Evolutionary conservation across 2,888 invertebrate species (phyloP), one percentile per base, ranked within the genome.

Genomic region (Margaritifera margaritifera): DNA sequence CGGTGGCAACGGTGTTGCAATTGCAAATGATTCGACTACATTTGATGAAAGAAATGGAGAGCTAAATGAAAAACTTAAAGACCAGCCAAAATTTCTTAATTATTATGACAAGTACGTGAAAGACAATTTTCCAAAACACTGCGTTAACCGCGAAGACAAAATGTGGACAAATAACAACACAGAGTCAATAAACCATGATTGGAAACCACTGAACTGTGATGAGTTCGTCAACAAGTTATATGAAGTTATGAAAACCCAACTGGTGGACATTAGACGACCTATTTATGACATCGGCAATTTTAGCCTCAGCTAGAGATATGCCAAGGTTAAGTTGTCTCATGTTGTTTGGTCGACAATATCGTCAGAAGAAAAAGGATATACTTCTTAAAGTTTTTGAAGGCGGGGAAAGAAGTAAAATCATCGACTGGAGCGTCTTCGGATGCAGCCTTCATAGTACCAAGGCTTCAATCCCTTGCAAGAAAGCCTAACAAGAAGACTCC

Each of bases 121-220:
- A 4, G 24, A 27, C 24, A 24, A 54, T 18, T 0, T 60, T 19
- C 27, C n/a, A 31, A 19, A 20, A 24, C 50, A 42, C 8, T 31
- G 31, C 8, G 8, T 31, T 31, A 31, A 31, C 31, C 8, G 8
- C 8, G 31, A 59, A n/a, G 8, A 6, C 5, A 53, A 56, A 55
- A 60, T 64, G 6, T 72, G 69, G 72, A 72, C 69, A n/a, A 72
- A 72, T 50, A 72, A 68, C 59, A 69, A 68, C 24, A 58, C 62
- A 2, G 72, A 72, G 58, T 66, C 66, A 11, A 62, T 72, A 25
- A 72, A 72, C 50, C 59, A 66, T 51, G 54, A 69, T 18, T 72
- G 66, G 64, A 72, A 69, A 53, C 55, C 63, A n/a, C 55, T 66
- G 6, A 64, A 62, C 19, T 6, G 62, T 11, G 65, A 62, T 19